Evolutionary conservation across 2,797 vertebrate genomes (phyloP).

Genomic region (Nasua narica): DNA sequence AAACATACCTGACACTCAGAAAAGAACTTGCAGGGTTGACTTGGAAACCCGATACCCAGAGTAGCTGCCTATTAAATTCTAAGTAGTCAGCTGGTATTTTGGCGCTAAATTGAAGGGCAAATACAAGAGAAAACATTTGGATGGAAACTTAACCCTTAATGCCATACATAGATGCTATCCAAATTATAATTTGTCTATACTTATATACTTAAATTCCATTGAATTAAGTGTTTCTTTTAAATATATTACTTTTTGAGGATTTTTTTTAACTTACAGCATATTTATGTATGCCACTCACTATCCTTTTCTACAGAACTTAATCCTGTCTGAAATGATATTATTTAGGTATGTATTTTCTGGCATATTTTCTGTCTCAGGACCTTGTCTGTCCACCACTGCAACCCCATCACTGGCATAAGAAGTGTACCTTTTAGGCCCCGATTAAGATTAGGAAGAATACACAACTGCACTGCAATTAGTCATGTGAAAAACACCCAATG

Average conservation of each 20-base stretch:
- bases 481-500: background rate
- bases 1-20: background rate
- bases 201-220: background rate
- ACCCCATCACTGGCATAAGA: accelerated
- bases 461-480: background rate
- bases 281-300: background rate
- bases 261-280: background rate
- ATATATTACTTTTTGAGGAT: background rate
- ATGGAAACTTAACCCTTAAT: background rate
- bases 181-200: background rate
- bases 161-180: background rate
- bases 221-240: background rate
- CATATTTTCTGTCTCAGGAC: background rate
- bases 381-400: background rate
- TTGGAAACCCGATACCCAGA: background rate
- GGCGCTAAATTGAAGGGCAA: background rate
- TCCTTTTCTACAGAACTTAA: background rate
- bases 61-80: background rate
- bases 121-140: background rate
- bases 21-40: background rate
- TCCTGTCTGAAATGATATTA: background rate
- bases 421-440: background rate
- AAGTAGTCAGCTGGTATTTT: background rate
- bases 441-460: background rate
- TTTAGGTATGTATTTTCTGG: background rate